Base-by-base conservation (phyloP, 2,797 vertebrate genomes). In the Notolepis coatsorum region DNA sequence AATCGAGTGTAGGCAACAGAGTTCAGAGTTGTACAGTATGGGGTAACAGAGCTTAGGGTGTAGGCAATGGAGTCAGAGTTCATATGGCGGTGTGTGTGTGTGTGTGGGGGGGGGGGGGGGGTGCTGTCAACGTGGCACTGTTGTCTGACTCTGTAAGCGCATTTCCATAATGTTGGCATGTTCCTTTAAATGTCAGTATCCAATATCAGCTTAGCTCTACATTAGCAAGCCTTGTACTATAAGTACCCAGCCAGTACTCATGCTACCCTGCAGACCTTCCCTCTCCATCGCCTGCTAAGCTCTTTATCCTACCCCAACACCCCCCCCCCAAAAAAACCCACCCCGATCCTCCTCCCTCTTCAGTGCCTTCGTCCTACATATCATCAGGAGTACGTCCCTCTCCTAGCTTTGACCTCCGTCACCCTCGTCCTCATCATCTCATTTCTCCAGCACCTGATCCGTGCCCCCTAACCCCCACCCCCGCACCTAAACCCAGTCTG, bases 371-470 rank as follows among this genome's bases (percentile, higher is more conserved):
- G 12, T 37, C 13, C 15, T 12, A 35, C 13, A 9, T n/a, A n/a
- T n/a, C n/a, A n/a, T n/a, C n/a, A n/a, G n/a, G n/a, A n/a, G n/a
- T n/a, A n/a, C n/a, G n/a, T n/a, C 10, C 10, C 18, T 18, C 23
- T 18, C 4, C 10, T 57, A 7, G 12, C 9, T 9, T 5, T 31
- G 5, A 31, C 9, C 28, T 9, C 9, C 28, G 9, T 31, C 48
- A 8, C 63, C 51, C 39, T 41, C 47, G 27, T 7, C 21, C 1
- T 43, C 33, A 48, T 41, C 46, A 8, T 27, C 51, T 42, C 56
- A 38, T 56, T 56, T 45, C 15, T 65, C 45, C 60, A 42, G 64
- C 66, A 65, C 35, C 57, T 61, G 51, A 71, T 64, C 43, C 51
- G 43, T 74, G 55, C 52, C 42, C 37, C 25, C 43, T 13, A 12